Evolutionary conservation across 2,113 vertebrate genomes (phyloP).

Genomic region (Stigmatopora nigra): DNA sequence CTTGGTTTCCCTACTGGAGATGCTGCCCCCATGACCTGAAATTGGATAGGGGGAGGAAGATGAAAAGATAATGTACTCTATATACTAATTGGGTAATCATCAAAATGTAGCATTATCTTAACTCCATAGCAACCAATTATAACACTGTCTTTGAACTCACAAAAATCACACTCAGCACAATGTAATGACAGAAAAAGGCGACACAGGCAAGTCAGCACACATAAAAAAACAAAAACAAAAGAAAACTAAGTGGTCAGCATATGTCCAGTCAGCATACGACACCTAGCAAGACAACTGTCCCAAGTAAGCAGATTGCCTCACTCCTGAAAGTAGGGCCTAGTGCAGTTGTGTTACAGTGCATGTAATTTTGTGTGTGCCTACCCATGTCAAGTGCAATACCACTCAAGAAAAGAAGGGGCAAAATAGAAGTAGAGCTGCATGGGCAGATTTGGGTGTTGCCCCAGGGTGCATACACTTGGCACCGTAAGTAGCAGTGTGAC

Average conservation of each 20-base stretch:
- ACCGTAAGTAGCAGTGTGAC: constrained; percentile 54
- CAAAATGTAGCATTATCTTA: no score
- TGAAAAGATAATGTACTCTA: no score
- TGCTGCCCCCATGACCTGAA: no score
- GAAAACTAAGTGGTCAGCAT: constrained; percentile 63
- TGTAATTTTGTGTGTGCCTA: constrained; percentile 18
- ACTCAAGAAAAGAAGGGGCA: constrained; percentile 59
- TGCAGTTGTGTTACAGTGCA: constrained; percentile 12
- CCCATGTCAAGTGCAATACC: constrained; percentile 54
- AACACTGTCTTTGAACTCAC: neutral
- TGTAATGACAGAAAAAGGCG: constrained; percentile 53
- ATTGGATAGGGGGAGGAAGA: no score
- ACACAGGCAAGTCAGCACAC: constrained; percentile 65
- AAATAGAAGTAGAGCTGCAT: constrained; percentile 64
- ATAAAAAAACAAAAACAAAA: constrained; percentile 46
- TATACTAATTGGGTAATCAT: neutral
- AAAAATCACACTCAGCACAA: constrained; percentile 51
- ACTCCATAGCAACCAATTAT: neutral
- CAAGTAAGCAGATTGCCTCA: constrained; percentile 53
- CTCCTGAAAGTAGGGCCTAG: constrained; percentile 27
- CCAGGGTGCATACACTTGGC: constrained; percentile 40
- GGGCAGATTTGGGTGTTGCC: constrained; percentile 62
- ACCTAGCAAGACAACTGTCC: constrained; percentile 64
- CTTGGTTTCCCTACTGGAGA: no score
- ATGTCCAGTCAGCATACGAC: constrained; percentile 65